Base-by-base conservation (phyloP, 1,140 invertebrate species). In the Lepidurus packardi region DNA sequence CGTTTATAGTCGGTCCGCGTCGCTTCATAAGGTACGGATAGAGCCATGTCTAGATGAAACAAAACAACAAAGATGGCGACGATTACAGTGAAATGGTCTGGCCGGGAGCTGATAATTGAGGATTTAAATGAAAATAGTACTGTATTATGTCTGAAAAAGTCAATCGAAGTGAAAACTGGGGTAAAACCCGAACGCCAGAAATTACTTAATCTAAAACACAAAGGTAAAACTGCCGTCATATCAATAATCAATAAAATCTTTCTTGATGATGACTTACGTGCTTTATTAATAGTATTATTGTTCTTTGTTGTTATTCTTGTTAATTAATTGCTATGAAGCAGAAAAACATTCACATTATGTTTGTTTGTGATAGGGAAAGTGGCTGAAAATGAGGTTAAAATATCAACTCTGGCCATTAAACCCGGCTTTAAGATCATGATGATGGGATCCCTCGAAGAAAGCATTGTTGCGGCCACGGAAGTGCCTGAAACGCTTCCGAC, bases 391-490 rank as follows among this genome's bases (percentile, higher is more conserved):
- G 90, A 90, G 80, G 89, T 90, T 80, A 88, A 88, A 74, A 85
- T 97, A 24, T 87, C 88, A 13, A 85, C 89, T 34, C 83, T 96
- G 73, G 91, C 91, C 80, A 84, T 97, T 6, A 96, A 95, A 84
- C 89, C 91, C n/a, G 93, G 93, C 44, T 92, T 93, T 78, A 97
- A 97, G 86, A 89, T 98, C 16, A 97, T 98, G 94, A 93, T 98
- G 91, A 96, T 98, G 89, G 97, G 96, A 0, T 97, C 95, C 0
- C 86, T 93, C 34, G 97, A 98, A 84, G 92, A 95, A 82, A 94
- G 94, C 75, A 96, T 98, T 81, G 90, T 91, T 76, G 91, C 92
- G 83, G 92, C 91, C 0, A 90, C 90, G 82, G 90, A 89, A 78
- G 90, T 91, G 77, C 93, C 94, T 0, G 89, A 92, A 81, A 90